phyloP scores from a whole-genome alignment of 2,797 vertebrate genomes.

The Pseudocheirus occidentalis region DNA sequence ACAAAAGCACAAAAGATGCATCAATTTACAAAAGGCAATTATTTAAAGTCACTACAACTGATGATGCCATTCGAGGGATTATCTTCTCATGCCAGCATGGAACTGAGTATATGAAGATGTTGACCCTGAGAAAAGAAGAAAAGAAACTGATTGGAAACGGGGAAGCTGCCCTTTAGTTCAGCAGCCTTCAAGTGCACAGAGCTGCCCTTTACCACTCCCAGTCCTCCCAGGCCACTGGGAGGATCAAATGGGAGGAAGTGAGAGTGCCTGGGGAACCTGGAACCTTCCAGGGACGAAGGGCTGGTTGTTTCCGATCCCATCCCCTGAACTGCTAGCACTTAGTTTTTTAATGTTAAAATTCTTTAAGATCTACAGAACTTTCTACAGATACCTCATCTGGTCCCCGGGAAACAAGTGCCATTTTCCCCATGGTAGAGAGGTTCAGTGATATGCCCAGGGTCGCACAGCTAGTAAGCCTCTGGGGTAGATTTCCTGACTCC shows the following conservation, averaged over 20 bases:
- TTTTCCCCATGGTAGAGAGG: neutral
- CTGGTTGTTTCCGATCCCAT: too few relatives aligned
- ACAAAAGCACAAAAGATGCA: slow-evolving; percentile 89
- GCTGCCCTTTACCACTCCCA: too few relatives aligned
- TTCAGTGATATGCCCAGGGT: too few relatives aligned
- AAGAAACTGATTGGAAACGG: neutral
- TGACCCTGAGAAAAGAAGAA: slow-evolving; percentile 87
- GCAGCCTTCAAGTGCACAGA: too few relatives aligned
- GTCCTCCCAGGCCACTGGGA: neutral
- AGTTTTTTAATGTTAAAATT: too few relatives aligned
- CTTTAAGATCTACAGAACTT: neutral
- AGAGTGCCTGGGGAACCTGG: neutral
- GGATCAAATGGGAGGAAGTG: too few relatives aligned
- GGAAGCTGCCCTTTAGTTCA: neutral
- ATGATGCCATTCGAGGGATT: slow-evolving; percentile 80
- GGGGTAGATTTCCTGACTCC: neutral
- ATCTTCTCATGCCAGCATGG: slow-evolving; percentile 95
- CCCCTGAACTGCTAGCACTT: too few relatives aligned
- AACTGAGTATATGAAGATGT: slow-evolving; percentile 88
- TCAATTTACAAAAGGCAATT: slow-evolving; percentile 89
- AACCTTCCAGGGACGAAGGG: too few relatives aligned
- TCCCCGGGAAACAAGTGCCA: neutral
- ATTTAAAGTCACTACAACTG: slow-evolving; percentile 85
- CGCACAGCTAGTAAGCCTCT: too few relatives aligned
- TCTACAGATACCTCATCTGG: neutral